Base-by-base conservation (phyloP, 2,888 invertebrate genomes). In the Byasa hedistus region DNA sequence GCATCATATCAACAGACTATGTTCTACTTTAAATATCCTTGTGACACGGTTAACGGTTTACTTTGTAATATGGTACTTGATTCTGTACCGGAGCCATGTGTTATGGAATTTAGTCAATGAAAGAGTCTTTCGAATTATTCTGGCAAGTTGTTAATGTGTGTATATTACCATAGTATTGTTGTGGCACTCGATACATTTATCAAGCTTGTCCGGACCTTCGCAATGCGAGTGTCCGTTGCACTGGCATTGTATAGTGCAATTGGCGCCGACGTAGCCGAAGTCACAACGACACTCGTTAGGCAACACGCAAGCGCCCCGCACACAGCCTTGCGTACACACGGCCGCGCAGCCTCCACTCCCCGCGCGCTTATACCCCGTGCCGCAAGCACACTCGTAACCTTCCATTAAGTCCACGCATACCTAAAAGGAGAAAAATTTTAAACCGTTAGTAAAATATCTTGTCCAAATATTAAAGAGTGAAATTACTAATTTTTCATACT, bases 141-240 rank as follows among this genome's bases (percentile, higher is more conserved):
- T 15, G 39, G 12, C 39, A 15, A 48, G 10, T 48, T n/a, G n/a
- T 12, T 5, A n/a, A 1, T 19, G 3, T 48, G 3, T n/a, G n/a
- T 1, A 48, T 48, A 48, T 48, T 80, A 95, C 95, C 96, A 96
- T 96, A 2, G 98, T 98, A 79, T 98, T 97, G 81, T 98, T 98
- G 79, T 95, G 95, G 80, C 98, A 98, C 82, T 95, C 92, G 51
- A 95, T 87, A 80, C 98, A 98, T 69, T 94, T 93, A 79, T 96
- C 95, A 69, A 97, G 92, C 76, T 95, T 95, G 80, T 97, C 96
- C 10, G 97, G 97, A 1, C 97, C 97, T 76, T 94, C 95, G 83
- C 98, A 99, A 82, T 98, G 94, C 66, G 98, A 96, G 87, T 98
- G 98, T 0, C 98, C 98, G 83, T 98, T 98, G 84, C 98, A 99